Evolutionary conservation across 30 jellyfish, hydroid and myxozoan genomes (phyloP).

Genomic region (Rhopilema esculentum): DNA sequence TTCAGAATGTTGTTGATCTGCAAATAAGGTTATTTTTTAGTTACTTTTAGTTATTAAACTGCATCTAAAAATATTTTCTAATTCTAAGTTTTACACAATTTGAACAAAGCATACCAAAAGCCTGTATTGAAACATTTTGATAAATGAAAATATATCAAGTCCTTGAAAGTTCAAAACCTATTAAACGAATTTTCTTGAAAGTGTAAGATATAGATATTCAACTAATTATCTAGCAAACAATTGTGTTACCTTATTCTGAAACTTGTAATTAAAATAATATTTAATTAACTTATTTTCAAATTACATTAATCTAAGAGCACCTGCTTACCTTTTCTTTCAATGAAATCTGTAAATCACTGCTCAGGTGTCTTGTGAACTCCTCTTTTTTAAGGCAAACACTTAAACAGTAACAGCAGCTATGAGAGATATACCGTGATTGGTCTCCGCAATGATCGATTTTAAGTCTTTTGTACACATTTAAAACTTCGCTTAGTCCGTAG

Average conservation of each 20-base stretch:
- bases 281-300: not conserved
- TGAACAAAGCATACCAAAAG: constrained; percentile 1
- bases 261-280: not conserved
- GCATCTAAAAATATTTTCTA: not conserved
- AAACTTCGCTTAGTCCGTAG: constrained; percentile 36
- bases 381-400: constrained; percentile 4
- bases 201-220: not conserved
- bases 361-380: constrained; percentile 13
- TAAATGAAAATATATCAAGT: not conserved
- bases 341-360: not conserved
- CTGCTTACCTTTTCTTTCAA: not conserved
- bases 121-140: not conserved
- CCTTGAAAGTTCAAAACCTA: not conserved
- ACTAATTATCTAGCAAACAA: not conserved
- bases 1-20: constrained; percentile 26
- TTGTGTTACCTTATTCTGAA: not conserved
- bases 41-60: not conserved
- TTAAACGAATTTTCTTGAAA: not conserved
- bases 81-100: not conserved
- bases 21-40: not conserved
- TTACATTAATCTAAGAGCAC: too few species aligned
- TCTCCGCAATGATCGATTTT: constrained; percentile 8
- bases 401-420: not conserved
- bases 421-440: constrained; percentile 18
- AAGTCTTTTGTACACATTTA: constrained; percentile 22